Base-by-base conservation (phyloP, 1,140 invertebrate genomes). In the Rhopalosiphum maidis region DNA sequence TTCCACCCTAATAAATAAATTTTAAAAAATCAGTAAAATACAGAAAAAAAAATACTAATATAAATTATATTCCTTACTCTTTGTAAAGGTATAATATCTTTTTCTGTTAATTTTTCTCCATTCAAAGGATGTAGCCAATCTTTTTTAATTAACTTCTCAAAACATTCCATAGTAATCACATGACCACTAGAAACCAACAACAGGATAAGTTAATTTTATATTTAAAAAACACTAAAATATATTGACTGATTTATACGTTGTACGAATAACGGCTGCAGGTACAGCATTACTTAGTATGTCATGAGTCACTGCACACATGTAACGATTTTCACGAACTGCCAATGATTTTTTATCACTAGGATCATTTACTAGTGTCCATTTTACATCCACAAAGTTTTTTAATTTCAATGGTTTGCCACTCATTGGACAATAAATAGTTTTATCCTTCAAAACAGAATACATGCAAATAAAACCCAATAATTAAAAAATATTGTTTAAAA, bases 101-200 rank as follows among this genome's bases (percentile, higher is more conserved):
- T 97, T 94, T 99, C 98, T 93, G 96, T 97, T n/a, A 99, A 95
- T 95, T 97, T 98, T 94, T 98, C 96, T 93, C 97, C 97, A 94
- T 98, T 99, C 1, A 99, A 96, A 0, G 99, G 99, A 96, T 99
- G 99, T 9, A 98, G 96, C 99, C 98, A 99, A 95, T 99, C 99
- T 95, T 99, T 99, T 94, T 98, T 98, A 87, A 99, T 98, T 9
- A 99, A 96, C 95, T 99, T 99, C 94, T 99, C 98, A 18, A 99
- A 97, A 96, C 99, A 99, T 95, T 99, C 98, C 96, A 98, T 96
- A 23, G 99, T 99, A 0, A 99, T 97, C 37, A 99, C 98, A 96
- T 98, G 97, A n/a, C 99, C 99, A 0, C 98, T 98, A 95, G 18
- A 93, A 96, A 96, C 94, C 94, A 94, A 94, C 48, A 94, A 77